Evolutionary conservation across 1,140 invertebrate genomes (phyloP).

Genomic region (Drosophila watanabei): DNA sequence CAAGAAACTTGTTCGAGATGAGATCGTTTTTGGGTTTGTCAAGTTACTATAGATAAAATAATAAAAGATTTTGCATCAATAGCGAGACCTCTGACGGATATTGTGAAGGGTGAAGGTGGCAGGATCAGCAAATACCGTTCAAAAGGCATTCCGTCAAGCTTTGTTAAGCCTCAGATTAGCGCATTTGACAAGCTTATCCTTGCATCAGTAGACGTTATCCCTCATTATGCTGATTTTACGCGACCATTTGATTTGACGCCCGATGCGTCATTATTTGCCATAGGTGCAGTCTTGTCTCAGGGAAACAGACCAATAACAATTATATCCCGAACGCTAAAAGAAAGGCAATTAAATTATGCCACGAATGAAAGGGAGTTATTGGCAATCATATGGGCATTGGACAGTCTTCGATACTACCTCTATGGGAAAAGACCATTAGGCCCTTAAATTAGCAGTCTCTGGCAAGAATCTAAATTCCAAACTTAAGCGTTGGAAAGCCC

Average conservation of each 20-base stretch:
- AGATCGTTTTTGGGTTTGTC: neutral
- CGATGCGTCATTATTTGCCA: neutral
- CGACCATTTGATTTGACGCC: neutral
- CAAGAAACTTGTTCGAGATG: neutral
- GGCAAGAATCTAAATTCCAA: constrained; percentile 15
- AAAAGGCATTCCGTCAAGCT: neutral
- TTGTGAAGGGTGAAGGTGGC: neutral
- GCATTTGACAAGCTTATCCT: neutral
- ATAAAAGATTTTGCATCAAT: neutral
- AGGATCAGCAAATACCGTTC: neutral
- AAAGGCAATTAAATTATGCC: neutral
- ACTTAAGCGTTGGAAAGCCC: constrained; percentile 12
- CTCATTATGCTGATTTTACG: neutral
- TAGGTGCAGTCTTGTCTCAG: neutral
- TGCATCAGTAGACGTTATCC: neutral
- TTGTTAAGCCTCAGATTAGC: neutral
- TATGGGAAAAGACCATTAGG: neutral
- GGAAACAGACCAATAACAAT: neutral
- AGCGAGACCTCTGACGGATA: neutral
- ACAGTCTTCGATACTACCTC: neutral
- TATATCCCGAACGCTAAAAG: neutral
- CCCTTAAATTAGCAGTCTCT: constrained; percentile 9
- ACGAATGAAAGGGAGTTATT: neutral
- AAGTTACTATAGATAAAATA: neutral
- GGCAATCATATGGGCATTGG: neutral